Evolutionary conservation across 2,888 invertebrate genomes (phyloP).

Genomic region (Andrena flavipes): DNA sequence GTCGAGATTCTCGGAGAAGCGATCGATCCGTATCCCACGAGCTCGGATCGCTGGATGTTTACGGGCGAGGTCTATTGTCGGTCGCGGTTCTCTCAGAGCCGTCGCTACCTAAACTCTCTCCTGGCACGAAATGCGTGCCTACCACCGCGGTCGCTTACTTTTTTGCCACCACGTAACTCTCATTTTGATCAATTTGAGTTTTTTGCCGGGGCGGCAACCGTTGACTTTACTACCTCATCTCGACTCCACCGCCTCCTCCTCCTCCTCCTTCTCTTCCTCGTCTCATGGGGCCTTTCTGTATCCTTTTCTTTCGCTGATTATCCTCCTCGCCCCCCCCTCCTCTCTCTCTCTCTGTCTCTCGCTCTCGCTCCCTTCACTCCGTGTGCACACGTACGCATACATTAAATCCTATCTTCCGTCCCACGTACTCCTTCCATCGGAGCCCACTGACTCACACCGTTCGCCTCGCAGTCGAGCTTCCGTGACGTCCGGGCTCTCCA

Average conservation of each 20-base stretch:
- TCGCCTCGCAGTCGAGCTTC: constrained; percentile 61
- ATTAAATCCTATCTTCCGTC: constrained; percentile 69
- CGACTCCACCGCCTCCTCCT: constrained; percentile 46
- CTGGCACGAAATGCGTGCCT: constrained; percentile 71
- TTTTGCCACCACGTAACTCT: constrained; percentile 78
- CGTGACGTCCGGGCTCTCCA: constrained; percentile 54
- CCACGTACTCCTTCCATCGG: constrained; percentile 60
- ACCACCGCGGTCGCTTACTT: constrained; percentile 73
- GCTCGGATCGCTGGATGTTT: constrained; percentile 10
- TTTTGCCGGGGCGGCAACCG: constrained; percentile 78
- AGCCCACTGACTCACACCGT: constrained; percentile 62
- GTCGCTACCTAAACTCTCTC: constrained; percentile 70
- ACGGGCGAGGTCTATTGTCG: constrained; percentile 29
- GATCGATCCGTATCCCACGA: constrained; percentile 32
- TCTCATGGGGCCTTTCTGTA: constrained; percentile 43
- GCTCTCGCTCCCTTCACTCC: constrained; percentile 42
- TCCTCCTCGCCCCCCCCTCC: constrained; percentile 46
- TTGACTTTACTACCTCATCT: constrained; percentile 79
- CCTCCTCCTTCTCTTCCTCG: constrained; percentile 41
- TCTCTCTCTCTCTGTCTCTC: constrained; percentile 43
- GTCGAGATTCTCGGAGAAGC: not conserved
- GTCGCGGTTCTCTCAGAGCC: constrained; percentile 40
- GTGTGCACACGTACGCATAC: constrained; percentile 63
- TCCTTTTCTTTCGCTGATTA: constrained; percentile 43
- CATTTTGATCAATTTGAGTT: constrained; percentile 80